phyloP scores from a whole-genome alignment of 2,888 invertebrate species.

The Cantharis nigra region DNA sequence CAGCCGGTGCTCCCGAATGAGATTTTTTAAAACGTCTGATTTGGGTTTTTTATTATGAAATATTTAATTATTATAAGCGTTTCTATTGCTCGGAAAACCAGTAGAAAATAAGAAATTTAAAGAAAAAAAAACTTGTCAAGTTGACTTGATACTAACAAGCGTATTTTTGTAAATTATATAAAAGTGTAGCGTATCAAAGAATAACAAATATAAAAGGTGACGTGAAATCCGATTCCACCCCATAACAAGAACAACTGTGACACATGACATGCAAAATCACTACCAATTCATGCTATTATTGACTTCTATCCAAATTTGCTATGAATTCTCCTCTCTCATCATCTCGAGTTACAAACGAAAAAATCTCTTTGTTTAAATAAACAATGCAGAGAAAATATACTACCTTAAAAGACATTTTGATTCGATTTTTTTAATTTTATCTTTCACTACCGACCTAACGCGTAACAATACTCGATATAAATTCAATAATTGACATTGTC shows the following conservation, averaged over 20 bases:
- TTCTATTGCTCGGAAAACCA: conserved; percentile 3
- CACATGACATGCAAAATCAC: conserved; percentile 36
- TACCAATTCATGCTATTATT: conserved; percentile 34
- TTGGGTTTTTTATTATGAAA: no score
- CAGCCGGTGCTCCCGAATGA: no score
- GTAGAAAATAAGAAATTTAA: conserved; percentile 19
- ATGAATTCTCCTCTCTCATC: conserved; percentile 25
- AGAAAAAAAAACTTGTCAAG: conserved; percentile 23
- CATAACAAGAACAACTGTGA: conserved; percentile 34
- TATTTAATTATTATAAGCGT: not conserved
- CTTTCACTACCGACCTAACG: not conserved
- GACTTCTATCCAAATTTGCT: conserved; percentile 34
- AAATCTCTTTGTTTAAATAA: conserved; percentile 28
- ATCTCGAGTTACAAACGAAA: conserved; percentile 27
- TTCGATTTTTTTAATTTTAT: not conserved
- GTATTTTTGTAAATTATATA: conserved; percentile 34
- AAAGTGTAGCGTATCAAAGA: conserved; percentile 35
- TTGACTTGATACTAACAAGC: conserved; percentile 32
- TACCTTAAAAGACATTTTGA: conserved; percentile 16
- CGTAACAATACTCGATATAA: not conserved
- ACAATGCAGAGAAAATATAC: conserved; percentile 22
- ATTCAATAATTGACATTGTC: not conserved
- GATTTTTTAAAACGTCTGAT: no score
- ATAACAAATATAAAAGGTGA: conserved; percentile 34
- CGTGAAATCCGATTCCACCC: conserved; percentile 33